These are phyloP conservation scores for Arvicanthis niloticus DNA, from an alignment of 2,113 vertebrate species.

Conservation along the genomic window DNA sequence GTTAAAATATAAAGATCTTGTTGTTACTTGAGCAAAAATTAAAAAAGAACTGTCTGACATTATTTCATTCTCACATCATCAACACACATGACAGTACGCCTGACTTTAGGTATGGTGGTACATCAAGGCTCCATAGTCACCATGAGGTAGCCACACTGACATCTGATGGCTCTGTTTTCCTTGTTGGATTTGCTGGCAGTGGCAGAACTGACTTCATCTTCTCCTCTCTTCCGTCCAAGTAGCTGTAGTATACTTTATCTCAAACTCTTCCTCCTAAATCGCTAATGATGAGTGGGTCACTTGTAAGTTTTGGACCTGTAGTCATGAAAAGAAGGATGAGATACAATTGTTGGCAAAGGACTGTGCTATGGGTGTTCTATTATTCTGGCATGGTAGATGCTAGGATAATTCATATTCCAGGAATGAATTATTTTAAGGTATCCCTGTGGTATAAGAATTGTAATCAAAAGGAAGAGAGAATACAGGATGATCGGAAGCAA, in stretches of 20 bases:
- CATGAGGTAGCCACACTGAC: accelerated
- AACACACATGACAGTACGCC: not conserved
- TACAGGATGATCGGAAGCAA: not conserved
- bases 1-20: constrained; percentile 5
- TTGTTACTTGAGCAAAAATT: not conserved
- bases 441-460: not conserved
- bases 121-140: not conserved
- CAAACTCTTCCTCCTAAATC: not conserved
- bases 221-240: not conserved
- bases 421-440: not conserved
- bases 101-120: not conserved
- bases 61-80: not conserved
- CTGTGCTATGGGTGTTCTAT: not conserved
- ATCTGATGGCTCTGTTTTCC: not conserved
- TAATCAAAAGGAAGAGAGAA: not conserved
- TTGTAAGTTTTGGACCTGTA: not conserved
- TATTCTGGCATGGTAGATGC: not conserved
- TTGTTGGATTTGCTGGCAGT: not conserved
- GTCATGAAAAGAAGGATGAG: not conserved
- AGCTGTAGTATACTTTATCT: not conserved
- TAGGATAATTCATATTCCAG: not conserved
- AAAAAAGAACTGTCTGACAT: not conserved
- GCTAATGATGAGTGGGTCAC: too few relatives aligned
- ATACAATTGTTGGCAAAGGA: not conserved
- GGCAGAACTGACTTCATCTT: not conserved